Percentiles rank a stretch among this genome's conserved stretches.
Evolutionary conservation across 2,888 invertebrate species (phyloP).

Genomic region (Bugulina stolonifera): DNA sequence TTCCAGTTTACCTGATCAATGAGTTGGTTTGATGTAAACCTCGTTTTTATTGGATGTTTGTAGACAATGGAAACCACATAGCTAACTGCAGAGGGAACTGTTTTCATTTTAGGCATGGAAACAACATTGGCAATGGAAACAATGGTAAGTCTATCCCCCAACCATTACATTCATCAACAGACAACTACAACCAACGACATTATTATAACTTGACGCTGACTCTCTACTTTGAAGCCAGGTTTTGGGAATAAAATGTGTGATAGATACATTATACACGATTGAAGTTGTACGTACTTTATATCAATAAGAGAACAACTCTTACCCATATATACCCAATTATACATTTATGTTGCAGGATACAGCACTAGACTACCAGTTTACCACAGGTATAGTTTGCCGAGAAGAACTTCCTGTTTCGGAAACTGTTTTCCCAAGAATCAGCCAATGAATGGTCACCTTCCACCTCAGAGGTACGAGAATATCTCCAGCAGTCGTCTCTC

Average conservation of each 20-base stretch:
- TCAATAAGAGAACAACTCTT: too few species aligned
- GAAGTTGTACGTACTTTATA: too few species aligned
- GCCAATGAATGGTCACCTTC: background rate
- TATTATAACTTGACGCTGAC: too few species aligned
- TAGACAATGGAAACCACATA: conserved; percentile 10
- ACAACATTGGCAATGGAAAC: conserved; percentile 1
- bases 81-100: conserved; percentile 22
- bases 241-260: too few species aligned
- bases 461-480: background rate
- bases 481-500: background rate
- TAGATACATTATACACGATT: too few species aligned
- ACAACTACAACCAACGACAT: too few species aligned
- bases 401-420: background rate
- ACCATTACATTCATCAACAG: too few species aligned
- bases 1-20: too few species aligned
- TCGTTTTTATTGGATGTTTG: background rate
- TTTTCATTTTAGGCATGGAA: conserved; percentile 12
- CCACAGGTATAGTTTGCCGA: background rate
- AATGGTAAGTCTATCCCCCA: background rate
- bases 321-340: too few species aligned
- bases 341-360: background rate
- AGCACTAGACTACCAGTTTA: background rate
- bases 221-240: too few species aligned
- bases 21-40: background rate
- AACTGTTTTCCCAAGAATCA: conserved; percentile 19